Conservation (phyloP, 1,140 invertebrate species). For the Chrysomallon squamiferum region DNA sequence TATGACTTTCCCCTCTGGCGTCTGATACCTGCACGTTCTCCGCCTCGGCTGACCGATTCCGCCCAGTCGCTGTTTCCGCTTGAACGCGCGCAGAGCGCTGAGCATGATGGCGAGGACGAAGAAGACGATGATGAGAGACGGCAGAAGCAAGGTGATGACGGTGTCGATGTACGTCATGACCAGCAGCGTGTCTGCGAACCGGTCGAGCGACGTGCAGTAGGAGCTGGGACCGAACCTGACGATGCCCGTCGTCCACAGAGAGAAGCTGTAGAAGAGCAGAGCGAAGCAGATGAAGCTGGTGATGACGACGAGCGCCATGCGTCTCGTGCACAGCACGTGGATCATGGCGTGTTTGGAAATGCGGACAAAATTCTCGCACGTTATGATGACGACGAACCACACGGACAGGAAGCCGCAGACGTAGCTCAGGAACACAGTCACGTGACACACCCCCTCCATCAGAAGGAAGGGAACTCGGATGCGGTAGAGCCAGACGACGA, state of each 20-base stretch:
- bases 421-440: conserved; percentile 53
- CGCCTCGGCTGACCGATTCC: conserved; percentile 18
- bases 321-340: conserved; percentile 40
- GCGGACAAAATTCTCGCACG: conserved; percentile 48
- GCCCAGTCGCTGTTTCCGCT: conserved; percentile 66
- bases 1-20: conserved; percentile 7
- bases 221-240: background rate
- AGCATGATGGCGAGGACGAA: conserved; percentile 8
- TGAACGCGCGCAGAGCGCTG: background rate
- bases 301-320: conserved; percentile 40
- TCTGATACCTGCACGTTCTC: conserved; percentile 4
- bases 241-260: conserved; percentile 39
- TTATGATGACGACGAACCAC: conserved; percentile 56
- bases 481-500: conserved; percentile 66
- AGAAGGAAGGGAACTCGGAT: conserved; percentile 59
- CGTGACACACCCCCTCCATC: conserved; percentile 47
- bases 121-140: conserved; percentile 15
- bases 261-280: conserved; percentile 42
- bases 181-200: conserved; percentile 56
- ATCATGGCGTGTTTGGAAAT: conserved; percentile 51
- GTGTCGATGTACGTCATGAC: conserved; percentile 64
- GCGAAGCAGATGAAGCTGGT: conserved; percentile 26
- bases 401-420: conserved; percentile 57
- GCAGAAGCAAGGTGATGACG: conserved; percentile 12
- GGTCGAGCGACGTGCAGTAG: conserved; percentile 8